Conservation (phyloP, 2,113 vertebrate genomes). For the Bos indicus region DNA sequence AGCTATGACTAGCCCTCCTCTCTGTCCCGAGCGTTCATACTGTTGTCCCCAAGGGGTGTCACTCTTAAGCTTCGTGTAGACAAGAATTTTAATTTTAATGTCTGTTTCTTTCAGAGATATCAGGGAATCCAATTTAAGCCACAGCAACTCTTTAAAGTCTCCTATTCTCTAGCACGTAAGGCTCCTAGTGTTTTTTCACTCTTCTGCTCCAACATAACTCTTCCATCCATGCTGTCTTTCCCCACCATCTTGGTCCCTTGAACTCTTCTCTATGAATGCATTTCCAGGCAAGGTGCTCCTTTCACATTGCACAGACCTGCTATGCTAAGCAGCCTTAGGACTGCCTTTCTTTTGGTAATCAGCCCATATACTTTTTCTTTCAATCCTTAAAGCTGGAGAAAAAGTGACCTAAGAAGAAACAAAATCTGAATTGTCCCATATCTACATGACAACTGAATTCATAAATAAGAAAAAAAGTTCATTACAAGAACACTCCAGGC, state of each 20-base stretch:
- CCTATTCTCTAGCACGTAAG: neutral
- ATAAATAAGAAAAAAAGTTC: neutral
- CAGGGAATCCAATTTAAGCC: neutral
- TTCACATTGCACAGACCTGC: no score
- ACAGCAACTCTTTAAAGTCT: neutral
- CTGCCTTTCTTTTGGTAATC: neutral
- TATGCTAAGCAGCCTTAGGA: neutral
- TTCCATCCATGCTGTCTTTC: neutral
- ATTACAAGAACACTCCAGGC: neutral
- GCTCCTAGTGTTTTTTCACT: neutral
- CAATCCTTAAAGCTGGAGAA: neutral
- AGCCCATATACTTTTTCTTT: neutral
- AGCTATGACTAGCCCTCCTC: neutral
- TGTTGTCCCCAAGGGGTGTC: neutral
- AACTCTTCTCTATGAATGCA: neutral
- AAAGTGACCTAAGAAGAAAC: neutral
- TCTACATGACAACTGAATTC: neutral
- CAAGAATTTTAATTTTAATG: neutral
- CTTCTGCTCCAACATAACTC: neutral
- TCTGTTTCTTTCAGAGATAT: neutral
- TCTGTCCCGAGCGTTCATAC: neutral
- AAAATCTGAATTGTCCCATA: neutral
- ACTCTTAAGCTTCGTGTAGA: neutral
- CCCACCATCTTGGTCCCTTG: neutral
- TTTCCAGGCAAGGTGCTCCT: neutral